Evolutionary conservation across 1,140 invertebrate species (phyloP), one percentile per base, ranked within the genome.

Genomic region (Neuroterus valhalla): DNA sequence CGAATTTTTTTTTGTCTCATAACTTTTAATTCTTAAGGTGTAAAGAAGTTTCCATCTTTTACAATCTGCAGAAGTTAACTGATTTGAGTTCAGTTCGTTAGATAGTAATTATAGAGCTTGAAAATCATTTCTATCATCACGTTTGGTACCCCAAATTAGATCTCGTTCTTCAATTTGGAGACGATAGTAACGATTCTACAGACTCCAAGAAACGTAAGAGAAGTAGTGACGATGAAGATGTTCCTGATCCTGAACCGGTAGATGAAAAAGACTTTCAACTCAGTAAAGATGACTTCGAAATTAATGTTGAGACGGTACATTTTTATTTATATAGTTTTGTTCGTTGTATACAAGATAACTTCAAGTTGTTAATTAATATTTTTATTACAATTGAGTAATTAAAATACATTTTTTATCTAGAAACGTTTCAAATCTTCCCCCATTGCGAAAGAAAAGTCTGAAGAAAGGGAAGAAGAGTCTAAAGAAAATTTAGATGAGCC

Each of bases 251-350:
- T 66, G 90, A 99, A 1, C 8, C 31, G 6, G 31, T 38, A 1
- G 31, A 38, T 38, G 97, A 98, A 89, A 98, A 99, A 88, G 98
- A 99, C 85, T 98, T 99, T 92, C 98, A 99, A 91, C 92, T 99
- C 8, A 94, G 99, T 80, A 97, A 99, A 87, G 98, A 99, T 88
- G 99, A 99, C 93, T 93, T 99, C 78, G 98, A 98, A 75, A 95
- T 98, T 12, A 98, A 98, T 93, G 94, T 99, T 76, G 94, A 96
- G 89, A 94, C 95, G 83, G 96, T 97, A 91, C 62, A 78, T 69
- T 74, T 66, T 71, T 19, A 66, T 75, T 82, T 45, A 31, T 77
- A 52, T 72, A 73, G 14, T 48, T 66, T 46, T 42, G n/a, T 38
- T 38, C 8, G 31, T 38, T 10, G 5, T 8, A 38, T 38, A 5